phyloP scores from a whole-genome alignment of 1,140 invertebrate species.

The Papilio glaucus region DNA sequence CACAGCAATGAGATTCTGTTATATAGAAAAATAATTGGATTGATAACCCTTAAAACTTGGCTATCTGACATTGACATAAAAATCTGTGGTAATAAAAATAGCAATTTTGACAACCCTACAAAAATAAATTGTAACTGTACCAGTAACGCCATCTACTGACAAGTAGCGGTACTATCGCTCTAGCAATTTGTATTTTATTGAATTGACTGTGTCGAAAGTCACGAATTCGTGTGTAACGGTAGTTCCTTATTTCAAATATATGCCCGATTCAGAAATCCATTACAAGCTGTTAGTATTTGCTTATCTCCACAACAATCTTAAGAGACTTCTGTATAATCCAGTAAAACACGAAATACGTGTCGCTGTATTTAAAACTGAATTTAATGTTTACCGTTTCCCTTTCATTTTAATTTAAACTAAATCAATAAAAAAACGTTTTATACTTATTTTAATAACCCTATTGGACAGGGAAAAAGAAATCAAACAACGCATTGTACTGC shows the following conservation, averaged over 20 bases:
- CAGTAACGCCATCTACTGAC: conserved; percentile 25
- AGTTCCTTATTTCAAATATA: conserved; percentile 38
- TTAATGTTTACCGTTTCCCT: conserved; percentile 23
- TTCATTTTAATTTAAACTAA: conserved; percentile 20
- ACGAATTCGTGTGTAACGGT: conserved; percentile 38
- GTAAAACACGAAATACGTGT: conserved; percentile 23
- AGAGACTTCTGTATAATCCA: conserved; percentile 34
- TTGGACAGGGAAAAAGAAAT: too few relatives aligned
- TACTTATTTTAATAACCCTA: too few relatives aligned
- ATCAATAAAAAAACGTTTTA: too few relatives aligned
- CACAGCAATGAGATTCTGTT: too few relatives aligned
- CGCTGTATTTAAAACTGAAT: conserved; percentile 14
- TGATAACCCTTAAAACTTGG: neutral
- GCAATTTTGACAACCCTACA: conserved; percentile 4
- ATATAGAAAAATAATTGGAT: too few relatives aligned
- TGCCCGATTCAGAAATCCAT: conserved; percentile 39
- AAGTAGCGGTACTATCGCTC: conserved; percentile 19
- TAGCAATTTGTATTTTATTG: conserved; percentile 38
- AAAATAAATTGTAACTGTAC: conserved; percentile 23
- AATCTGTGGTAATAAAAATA: neutral
- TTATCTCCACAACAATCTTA: conserved; percentile 29
- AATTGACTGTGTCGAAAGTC: conserved; percentile 37
- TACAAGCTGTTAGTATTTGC: conserved; percentile 38
- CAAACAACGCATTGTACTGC: too few relatives aligned
- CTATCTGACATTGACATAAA: neutral